Evolutionary conservation across 2,888 invertebrate species (phyloP).

Genomic region (Campopleginae sp.): DNA sequence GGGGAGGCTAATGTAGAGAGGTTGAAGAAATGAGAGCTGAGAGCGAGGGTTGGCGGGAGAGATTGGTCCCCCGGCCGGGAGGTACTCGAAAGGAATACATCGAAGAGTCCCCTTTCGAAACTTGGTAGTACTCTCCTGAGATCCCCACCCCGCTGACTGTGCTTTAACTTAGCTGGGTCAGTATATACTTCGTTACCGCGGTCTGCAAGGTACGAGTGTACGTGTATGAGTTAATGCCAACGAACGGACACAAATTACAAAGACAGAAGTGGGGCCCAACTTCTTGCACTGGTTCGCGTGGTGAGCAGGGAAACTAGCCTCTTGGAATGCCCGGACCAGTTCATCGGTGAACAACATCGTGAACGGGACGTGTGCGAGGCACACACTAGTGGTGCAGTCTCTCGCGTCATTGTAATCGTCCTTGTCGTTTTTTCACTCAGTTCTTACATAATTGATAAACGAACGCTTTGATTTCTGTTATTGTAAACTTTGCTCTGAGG

Average conservation of each 20-base stretch:
- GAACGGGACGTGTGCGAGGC: conserved; percentile 73
- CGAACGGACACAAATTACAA: conserved; percentile 39
- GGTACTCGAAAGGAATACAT: conserved; percentile 45
- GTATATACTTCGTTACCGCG: not conserved
- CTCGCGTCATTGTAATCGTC: conserved; percentile 50
- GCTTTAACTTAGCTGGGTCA: conserved; percentile 34
- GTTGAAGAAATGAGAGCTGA: conserved; percentile 6
- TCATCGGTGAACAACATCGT: conserved; percentile 72
- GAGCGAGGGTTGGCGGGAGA: conserved; percentile 17
- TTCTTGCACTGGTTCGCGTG: conserved; percentile 69
- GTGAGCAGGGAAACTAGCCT: conserved; percentile 72
- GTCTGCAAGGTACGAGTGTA: conserved; percentile 9
- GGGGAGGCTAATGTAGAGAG: not conserved
- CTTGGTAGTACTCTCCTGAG: conserved; percentile 14
- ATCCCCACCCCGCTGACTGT: conserved; percentile 28
- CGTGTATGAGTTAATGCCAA: conserved; percentile 25
- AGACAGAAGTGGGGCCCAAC: conserved; percentile 70
- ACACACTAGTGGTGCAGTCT: conserved; percentile 68
- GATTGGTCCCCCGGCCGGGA: not conserved
- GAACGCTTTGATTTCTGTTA: not conserved
- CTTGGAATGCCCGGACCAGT: conserved; percentile 74
- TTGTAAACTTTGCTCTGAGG: conserved; percentile 25
- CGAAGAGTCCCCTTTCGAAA: conserved; percentile 43
- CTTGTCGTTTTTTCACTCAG: conserved; percentile 12
- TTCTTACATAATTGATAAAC: conserved; percentile 9